These are phyloP conservation scores for Phasianus colchicus DNA, from an alignment of 2,113 vertebrate species.

Conservation along the genomic window DNA sequence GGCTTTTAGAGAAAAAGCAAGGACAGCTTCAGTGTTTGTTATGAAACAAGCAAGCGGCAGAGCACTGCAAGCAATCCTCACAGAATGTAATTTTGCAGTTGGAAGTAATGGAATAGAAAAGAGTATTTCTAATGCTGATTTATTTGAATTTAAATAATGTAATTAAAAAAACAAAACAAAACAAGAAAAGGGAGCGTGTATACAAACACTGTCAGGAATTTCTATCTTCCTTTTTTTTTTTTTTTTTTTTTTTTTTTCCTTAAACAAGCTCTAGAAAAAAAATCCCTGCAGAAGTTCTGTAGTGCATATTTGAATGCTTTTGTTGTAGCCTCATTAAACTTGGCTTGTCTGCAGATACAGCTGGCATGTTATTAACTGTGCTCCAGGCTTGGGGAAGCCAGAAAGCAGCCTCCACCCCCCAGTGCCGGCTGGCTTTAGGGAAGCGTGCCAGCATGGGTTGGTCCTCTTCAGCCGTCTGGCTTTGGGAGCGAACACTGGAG, in stretches of 20 bases:
- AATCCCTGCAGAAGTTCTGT: constrained; percentile 65
- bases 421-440: constrained; percentile 70
- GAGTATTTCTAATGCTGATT: constrained; percentile 17
- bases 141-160: constrained; percentile 19
- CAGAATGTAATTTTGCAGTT: constrained; percentile 34
- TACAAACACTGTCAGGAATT: constrained; percentile 33
- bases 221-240: constrained; percentile 19
- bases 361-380: constrained; percentile 76
- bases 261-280: constrained; percentile 33
- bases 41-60: constrained; percentile 57
- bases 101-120: constrained; percentile 41
- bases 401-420: constrained; percentile 71
- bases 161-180: not conserved
- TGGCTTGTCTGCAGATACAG: constrained; percentile 78
- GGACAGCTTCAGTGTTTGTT: constrained; percentile 53
- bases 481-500: constrained; percentile 30
- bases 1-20: constrained; percentile 2
- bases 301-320: constrained; percentile 73
- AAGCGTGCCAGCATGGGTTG: constrained; percentile 67
- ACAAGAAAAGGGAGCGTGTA: not conserved
- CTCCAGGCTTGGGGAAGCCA: constrained; percentile 74
- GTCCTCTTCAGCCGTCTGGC: constrained; percentile 65
- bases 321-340: constrained; percentile 78
- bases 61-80: constrained; percentile 44
- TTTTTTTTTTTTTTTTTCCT: not conserved